phyloP scores from a whole-genome alignment of 2,113 vertebrate species.

The Boulengeromyrus knoepffleri region DNA sequence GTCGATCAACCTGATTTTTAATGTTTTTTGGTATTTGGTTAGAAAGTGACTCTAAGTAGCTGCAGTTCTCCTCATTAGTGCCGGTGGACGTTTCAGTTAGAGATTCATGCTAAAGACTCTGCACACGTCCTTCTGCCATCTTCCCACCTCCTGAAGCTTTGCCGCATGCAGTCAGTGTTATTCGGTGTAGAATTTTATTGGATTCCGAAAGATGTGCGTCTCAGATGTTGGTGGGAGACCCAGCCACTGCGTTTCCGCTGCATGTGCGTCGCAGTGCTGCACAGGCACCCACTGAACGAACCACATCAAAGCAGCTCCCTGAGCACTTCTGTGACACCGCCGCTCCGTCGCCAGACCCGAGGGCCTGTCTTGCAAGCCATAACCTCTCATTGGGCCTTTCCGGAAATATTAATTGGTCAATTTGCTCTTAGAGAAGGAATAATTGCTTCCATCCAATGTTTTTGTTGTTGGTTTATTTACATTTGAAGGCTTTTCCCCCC shows the following conservation, averaged over 20 bases:
- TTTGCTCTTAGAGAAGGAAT: neutral
- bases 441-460: conserved; percentile 13
- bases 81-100: neutral
- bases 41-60: neutral
- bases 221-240: neutral
- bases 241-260: neutral
- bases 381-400: neutral
- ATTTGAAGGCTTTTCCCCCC: neutral
- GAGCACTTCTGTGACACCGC: conserved; percentile 26
- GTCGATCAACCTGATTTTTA: neutral
- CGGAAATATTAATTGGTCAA: conserved; percentile 19
- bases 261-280: conserved; percentile 12
- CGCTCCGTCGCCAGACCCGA: neutral
- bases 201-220: neutral
- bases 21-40: neutral
- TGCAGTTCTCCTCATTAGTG: neutral
- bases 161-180: neutral
- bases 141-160: neutral
- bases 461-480: neutral
- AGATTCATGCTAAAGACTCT: neutral
- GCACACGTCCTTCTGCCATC: neutral
- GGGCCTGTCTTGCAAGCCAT: neutral
- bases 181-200: neutral
- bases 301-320: conserved; percentile 40
- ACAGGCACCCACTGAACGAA: conserved; percentile 13